Percentiles rank a stretch among this genome's conserved stretches.
phyloP scores from a whole-genome alignment of 2,888 invertebrate genomes.

The Sinhomidia bicolor region DNA sequence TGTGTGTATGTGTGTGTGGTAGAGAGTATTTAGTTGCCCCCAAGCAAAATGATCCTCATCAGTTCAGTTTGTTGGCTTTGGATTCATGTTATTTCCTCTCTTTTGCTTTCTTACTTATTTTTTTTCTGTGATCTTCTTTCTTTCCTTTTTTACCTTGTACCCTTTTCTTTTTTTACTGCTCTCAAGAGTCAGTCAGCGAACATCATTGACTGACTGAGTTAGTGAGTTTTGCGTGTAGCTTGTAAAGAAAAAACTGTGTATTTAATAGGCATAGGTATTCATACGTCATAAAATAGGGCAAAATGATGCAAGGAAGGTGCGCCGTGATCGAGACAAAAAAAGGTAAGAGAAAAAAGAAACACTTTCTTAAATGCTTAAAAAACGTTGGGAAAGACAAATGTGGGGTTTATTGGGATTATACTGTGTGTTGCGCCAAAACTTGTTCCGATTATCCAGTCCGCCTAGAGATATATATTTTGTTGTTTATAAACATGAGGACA shows the following conservation, averaged over 20 bases:
- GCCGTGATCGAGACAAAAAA: too few species aligned
- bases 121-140: not conserved
- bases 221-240: not conserved
- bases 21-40: slow-evolving; percentile 15
- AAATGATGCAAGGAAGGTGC: too few species aligned
- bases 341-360: too few species aligned
- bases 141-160: not conserved
- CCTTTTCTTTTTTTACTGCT: not conserved
- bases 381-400: too few species aligned
- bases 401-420: too few species aligned
- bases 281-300: too few species aligned
- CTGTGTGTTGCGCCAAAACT: too few species aligned
- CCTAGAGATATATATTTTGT: not conserved
- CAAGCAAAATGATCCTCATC: slow-evolving; percentile 25
- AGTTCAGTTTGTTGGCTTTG: not conserved
- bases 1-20: not conserved
- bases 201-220: not conserved
- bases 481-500: too few species aligned
- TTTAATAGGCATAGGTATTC: too few species aligned
- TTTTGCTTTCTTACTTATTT: not conserved
- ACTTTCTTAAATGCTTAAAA: too few species aligned
- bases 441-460: too few species aligned
- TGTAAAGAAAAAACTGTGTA: too few species aligned
- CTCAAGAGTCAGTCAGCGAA: not conserved
- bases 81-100: not conserved